Evolutionary conservation across 2,888 invertebrate species (phyloP).

Genomic region (Fragum sueziense): DNA sequence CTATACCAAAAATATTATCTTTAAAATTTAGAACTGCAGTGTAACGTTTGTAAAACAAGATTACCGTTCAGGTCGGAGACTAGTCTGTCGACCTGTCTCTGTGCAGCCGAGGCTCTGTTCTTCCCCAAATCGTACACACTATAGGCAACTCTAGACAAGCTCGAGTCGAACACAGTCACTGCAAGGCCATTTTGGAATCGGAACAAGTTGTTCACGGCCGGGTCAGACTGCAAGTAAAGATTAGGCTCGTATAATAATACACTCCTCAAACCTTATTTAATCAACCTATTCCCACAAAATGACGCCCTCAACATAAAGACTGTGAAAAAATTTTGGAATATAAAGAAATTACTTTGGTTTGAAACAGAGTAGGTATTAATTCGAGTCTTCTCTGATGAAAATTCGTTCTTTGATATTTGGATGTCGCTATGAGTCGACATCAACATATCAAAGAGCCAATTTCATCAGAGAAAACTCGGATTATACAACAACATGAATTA

Average conservation of each 20-base stretch:
- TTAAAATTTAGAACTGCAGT: no score
- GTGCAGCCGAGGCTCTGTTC: neutral
- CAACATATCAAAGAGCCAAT: no score
- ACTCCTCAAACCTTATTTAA: no score
- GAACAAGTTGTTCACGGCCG: neutral
- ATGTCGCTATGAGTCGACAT: no score
- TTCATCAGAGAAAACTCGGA: no score
- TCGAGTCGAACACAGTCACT: neutral
- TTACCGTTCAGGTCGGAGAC: constrained; percentile 12
- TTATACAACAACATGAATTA: no score
- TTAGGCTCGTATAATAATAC: neutral
- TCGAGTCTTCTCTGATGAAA: no score
- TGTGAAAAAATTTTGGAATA: no score
- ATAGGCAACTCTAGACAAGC: neutral
- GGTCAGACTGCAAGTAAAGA: neutral
- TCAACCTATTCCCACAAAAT: neutral
- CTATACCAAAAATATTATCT: neutral
- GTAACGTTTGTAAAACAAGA: neutral
- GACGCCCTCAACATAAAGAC: neutral
- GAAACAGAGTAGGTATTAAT: no score
- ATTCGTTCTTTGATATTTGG: no score
- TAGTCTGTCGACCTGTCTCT: constrained; percentile 22
- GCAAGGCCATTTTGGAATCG: neutral
- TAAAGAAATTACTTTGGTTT: neutral
- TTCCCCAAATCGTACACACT: constrained; percentile 12